phyloP scores from a whole-genome alignment of 2,888 invertebrate genomes.

The Agriopis leucophaearia region DNA sequence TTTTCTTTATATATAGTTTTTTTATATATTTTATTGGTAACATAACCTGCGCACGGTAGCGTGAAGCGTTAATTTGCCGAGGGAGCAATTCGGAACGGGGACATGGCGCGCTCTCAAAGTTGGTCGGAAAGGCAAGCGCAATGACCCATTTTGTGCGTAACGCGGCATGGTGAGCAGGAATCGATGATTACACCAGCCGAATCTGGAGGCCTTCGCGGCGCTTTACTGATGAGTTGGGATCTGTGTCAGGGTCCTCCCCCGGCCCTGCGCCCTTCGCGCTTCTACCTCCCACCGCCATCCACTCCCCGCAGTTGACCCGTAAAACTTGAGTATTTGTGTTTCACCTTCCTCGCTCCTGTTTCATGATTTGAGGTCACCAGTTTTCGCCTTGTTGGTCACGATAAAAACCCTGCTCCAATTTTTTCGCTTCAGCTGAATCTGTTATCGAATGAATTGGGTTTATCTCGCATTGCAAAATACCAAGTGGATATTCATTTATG shows the following conservation, averaged over 20 bases:
- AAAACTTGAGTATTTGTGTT: constrained; percentile 78
- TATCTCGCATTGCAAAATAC: constrained; percentile 26
- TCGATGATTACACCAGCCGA: constrained; percentile 81
- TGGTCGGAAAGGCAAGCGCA: constrained; percentile 66
- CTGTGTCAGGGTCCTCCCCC: constrained; percentile 83
- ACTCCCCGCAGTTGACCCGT: constrained; percentile 72
- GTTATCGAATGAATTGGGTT: constrained; percentile 34
- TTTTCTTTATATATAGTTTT: constrained; percentile 38
- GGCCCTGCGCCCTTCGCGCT: constrained; percentile 73
- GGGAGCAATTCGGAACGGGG: constrained; percentile 79
- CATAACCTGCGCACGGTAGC: constrained; percentile 63
- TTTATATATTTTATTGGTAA: constrained; percentile 60
- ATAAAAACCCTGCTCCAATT: constrained; percentile 41
- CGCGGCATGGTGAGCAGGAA: constrained; percentile 74
- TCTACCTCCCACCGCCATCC: constrained; percentile 61
- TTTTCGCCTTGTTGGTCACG: constrained; percentile 46
- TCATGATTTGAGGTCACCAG: constrained; percentile 67
- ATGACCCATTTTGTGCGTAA: constrained; percentile 83
- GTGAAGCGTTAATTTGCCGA: constrained; percentile 75
- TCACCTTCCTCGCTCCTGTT: constrained; percentile 70
- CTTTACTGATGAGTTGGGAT: constrained; percentile 81
- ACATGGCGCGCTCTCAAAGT: constrained; percentile 72
- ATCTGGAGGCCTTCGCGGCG: constrained; percentile 78
- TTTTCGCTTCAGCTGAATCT: constrained; percentile 32
- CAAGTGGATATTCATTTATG: constrained; percentile 36